phyloP scores from a whole-genome alignment of 1,140 invertebrate genomes.

The Agrypnia vestita region DNA sequence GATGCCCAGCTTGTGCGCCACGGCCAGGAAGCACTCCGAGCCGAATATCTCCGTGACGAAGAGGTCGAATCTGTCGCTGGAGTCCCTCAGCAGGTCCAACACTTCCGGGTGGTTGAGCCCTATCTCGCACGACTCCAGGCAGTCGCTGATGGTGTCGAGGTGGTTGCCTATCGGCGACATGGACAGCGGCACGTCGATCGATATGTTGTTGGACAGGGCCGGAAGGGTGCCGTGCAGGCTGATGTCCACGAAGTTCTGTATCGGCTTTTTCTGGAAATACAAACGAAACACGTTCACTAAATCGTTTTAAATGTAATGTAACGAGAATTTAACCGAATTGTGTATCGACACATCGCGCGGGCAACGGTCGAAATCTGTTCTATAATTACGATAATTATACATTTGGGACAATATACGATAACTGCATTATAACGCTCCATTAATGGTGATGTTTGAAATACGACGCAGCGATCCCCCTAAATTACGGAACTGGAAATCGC shows the following conservation, averaged over 20 bases:
- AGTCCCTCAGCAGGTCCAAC: conserved; percentile 65
- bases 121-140: conserved; percentile 67
- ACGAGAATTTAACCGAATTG: no score
- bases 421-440: no score
- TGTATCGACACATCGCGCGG: no score
- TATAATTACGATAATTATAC: no score
- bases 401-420: no score
- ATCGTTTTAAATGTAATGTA: no score
- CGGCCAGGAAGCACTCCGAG: conserved; percentile 75
- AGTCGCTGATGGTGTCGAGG: conserved; percentile 69
- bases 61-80: conserved; percentile 75
- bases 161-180: conserved; percentile 68
- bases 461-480: no score
- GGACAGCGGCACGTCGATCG: conserved; percentile 64
- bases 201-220: conserved; percentile 71
- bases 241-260: conserved; percentile 68
- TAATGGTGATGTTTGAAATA: no score
- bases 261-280: conserved; percentile 67
- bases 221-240: conserved; percentile 70
- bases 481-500: no score
- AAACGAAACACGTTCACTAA: no score
- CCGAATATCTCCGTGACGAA: conserved; percentile 81
- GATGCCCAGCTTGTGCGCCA: conserved; percentile 74
- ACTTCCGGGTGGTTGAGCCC: conserved; percentile 67
- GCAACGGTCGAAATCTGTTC: no score